A percentile compares a stretch with the other conserved stretches of the same genome.
These are phyloP conservation scores for Hucho hucho DNA, from an alignment of 2,113 vertebrate genomes.

Conservation along the genomic window DNA sequence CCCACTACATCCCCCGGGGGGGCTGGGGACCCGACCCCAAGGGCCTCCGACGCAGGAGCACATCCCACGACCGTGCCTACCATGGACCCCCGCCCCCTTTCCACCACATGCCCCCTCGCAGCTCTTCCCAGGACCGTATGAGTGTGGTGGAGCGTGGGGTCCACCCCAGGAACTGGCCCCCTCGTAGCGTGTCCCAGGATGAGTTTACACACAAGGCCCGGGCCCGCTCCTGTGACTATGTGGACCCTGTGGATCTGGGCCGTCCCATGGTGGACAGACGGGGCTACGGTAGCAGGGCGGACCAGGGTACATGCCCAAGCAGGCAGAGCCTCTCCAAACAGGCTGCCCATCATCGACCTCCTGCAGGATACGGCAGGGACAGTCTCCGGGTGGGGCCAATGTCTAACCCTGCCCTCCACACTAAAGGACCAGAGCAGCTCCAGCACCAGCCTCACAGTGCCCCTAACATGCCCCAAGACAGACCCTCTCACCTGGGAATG, in stretches of 20 bases:
- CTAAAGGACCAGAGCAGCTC: constrained; percentile 76
- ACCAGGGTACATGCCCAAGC: constrained; percentile 51
- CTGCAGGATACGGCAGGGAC: constrained; percentile 46
- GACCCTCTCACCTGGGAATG: constrained; percentile 68
- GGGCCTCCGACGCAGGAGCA: constrained; percentile 85
- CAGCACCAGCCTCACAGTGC: constrained; percentile 66
- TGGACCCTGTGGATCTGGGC: constrained; percentile 68
- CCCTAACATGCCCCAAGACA: constrained; percentile 67
- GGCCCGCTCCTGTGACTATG: constrained; percentile 85
- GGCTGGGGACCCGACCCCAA: constrained; percentile 61
- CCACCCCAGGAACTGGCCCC: constrained; percentile 83
- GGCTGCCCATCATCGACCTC: constrained; percentile 53
- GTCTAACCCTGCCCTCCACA: constrained; percentile 67
- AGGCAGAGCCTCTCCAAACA: constrained; percentile 67
- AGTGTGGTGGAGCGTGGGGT: constrained; percentile 70
- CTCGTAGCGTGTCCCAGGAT: constrained; percentile 89
- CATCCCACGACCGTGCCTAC: constrained; percentile 88
- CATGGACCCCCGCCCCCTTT: constrained; percentile 60
- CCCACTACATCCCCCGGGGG: constrained; percentile 63
- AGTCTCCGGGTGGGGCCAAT: constrained; percentile 49
- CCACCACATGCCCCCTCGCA: constrained; percentile 80
- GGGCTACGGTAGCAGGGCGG: constrained; percentile 58
- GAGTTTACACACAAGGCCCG: constrained; percentile 79
- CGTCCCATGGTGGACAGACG: constrained; percentile 25
- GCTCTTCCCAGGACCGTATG: constrained; percentile 91